Conservation (phyloP, 1,140 invertebrate species). For the Drosophila melanogaster region DNA sequence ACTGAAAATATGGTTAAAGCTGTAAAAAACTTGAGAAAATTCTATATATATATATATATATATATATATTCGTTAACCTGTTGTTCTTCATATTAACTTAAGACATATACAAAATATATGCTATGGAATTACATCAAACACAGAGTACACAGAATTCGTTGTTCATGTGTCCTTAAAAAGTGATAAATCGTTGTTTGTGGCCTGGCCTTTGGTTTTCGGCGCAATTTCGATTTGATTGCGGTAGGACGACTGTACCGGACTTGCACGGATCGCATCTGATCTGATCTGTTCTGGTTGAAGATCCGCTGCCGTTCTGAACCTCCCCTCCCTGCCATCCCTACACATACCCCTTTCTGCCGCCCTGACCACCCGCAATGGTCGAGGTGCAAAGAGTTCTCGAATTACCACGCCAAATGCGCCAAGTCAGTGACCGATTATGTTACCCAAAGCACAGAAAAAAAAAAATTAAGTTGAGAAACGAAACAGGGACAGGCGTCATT, state of each 20-base stretch:
- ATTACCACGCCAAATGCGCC: constrained; percentile 79
- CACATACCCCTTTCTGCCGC: background rate
- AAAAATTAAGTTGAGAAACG: constrained; percentile 22
- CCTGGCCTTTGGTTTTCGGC: constrained; percentile 46
- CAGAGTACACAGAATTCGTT: constrained; percentile 1
- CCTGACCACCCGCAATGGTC: constrained; percentile 73
- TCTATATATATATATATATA: too few species aligned
- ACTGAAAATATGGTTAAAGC: background rate
- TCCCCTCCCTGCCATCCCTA: background rate
- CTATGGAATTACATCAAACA: too few species aligned
- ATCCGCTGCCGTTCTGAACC: constrained; percentile 14
- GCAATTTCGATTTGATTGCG: constrained; percentile 69
- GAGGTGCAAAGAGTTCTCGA: constrained; percentile 73
- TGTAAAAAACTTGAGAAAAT: too few species aligned
- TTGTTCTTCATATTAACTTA: too few species aligned
- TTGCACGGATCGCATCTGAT: constrained; percentile 29
- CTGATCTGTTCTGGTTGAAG: constrained; percentile 29
- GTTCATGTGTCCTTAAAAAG: background rate
- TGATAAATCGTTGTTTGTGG: constrained; percentile 69
- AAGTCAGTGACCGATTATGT: constrained; percentile 83
- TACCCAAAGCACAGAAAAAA: constrained; percentile 72
- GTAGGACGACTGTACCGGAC: constrained; percentile 61
- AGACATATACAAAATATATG: too few species aligned
- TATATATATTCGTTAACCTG: too few species aligned
- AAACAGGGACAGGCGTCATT: constrained; percentile 68